Conservation (phyloP, 1,140 invertebrate species). For the Halictus rubicundus region DNA sequence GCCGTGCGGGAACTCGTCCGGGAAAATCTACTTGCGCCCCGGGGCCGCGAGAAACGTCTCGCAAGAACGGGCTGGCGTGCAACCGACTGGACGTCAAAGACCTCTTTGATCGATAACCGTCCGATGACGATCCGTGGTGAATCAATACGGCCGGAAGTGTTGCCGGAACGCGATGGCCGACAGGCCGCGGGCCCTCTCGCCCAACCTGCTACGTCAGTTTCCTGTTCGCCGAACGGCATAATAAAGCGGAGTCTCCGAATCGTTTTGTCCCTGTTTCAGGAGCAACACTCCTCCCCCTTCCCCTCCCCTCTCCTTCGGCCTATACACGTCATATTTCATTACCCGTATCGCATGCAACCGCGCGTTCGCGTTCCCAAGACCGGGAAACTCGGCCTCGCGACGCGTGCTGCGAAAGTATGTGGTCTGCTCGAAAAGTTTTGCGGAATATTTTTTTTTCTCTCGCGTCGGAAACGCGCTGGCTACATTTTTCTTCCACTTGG, state of each 20-base stretch:
- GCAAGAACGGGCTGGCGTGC: conserved; percentile 3
- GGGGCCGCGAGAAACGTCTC: not conserved
- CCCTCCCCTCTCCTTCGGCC: too few species aligned
- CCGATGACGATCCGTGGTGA: not conserved
- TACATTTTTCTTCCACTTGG: too few species aligned
- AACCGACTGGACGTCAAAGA: not conserved
- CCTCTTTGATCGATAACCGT: conserved; percentile 19
- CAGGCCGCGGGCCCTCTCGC: too few species aligned
- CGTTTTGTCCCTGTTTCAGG: conserved; percentile 3
- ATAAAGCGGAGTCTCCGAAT: conserved; percentile 2
- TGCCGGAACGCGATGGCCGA: too few species aligned
- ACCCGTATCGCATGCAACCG: conserved; percentile 13
- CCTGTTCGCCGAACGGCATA: not conserved
- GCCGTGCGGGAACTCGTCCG: too few species aligned
- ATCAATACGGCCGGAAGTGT: conserved; percentile 11
- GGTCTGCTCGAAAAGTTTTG: too few species aligned
- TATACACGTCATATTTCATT: conserved; percentile 41
- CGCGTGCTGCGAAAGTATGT: conserved; percentile 26
- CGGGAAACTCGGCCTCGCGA: conserved; percentile 15
- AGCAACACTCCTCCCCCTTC: too few species aligned
- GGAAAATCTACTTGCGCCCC: conserved; percentile 24
- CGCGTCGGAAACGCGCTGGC: too few species aligned
- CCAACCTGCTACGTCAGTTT: conserved; percentile 13
- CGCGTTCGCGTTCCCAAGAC: not conserved
- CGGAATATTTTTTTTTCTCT: too few species aligned